phyloP scores from a whole-genome alignment of 2,888 invertebrate species.

The Chesias legatella region DNA sequence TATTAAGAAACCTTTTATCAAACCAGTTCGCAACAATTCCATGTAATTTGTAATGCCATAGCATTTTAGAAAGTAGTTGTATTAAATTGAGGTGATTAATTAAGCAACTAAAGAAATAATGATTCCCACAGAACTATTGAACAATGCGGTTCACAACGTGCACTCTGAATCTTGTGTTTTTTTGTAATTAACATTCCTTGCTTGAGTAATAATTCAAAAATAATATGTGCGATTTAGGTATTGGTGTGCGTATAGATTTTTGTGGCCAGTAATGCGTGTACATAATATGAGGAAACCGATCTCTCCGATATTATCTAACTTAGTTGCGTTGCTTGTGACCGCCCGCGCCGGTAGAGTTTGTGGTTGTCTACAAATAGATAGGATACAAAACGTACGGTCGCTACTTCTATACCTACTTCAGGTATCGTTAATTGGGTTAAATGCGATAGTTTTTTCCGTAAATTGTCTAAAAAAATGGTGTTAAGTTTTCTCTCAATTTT shows the following conservation, averaged over 20 bases:
- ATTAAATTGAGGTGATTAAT: constrained; percentile 1
- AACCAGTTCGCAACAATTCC: constrained; percentile 26
- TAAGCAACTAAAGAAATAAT: constrained; percentile 8
- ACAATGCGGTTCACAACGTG: constrained; percentile 12
- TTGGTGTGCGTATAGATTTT: constrained; percentile 31
- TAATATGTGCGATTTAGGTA: constrained; percentile 41
- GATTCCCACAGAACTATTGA: constrained; percentile 16
- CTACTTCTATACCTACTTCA: too few species aligned
- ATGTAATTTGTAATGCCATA: neutral
- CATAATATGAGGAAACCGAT: constrained; percentile 64
- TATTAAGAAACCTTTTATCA: constrained; percentile 33
- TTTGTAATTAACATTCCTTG: constrained; percentile 32
- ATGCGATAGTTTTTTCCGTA: too few species aligned
- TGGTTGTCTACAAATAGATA: too few species aligned
- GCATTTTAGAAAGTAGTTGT: constrained; percentile 8
- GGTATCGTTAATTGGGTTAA: too few species aligned
- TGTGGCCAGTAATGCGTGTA: constrained; percentile 31
- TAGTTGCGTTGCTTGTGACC: constrained; percentile 22
- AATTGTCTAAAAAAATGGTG: too few species aligned
- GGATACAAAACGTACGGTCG: too few species aligned
- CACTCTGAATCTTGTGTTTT: constrained; percentile 8
- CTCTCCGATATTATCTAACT: constrained; percentile 61
- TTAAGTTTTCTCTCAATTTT: too few species aligned
- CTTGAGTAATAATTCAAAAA: constrained; percentile 45
- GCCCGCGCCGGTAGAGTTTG: constrained; percentile 7